These are phyloP conservation scores for Eidolon helvum DNA, from an alignment of 2,113 vertebrate species.

Conservation along the genomic window DNA sequence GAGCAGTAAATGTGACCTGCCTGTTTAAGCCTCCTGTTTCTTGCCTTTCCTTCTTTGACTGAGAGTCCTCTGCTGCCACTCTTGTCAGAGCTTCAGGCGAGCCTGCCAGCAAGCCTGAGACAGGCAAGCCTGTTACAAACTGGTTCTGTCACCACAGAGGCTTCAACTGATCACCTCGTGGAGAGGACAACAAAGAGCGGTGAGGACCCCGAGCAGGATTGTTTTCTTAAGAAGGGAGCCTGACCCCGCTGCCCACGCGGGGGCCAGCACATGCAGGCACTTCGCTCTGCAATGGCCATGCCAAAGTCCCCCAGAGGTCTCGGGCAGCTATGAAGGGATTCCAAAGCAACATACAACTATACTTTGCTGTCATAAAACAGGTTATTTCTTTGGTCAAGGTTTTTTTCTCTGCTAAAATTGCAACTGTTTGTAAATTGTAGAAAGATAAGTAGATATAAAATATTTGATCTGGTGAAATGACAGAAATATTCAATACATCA, in stretches of 20 bases:
- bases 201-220: conserved; percentile 57
- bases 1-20: conserved; percentile 33
- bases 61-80: conserved; percentile 29
- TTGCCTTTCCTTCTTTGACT: conserved; percentile 35
- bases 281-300: neutral
- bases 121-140: conserved; percentile 81
- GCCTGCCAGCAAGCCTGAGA: conserved; percentile 80
- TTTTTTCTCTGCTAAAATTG: neutral
- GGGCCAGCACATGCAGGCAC: conserved; percentile 45
- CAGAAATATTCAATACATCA: neutral
- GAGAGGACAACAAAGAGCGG: conserved; percentile 76
- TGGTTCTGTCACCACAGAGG: conserved; percentile 79
- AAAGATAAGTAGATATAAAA: neutral
- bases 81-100: conserved; percentile 67
- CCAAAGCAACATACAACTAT: neutral
- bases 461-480: neutral
- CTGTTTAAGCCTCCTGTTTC: conserved; percentile 34
- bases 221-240: conserved; percentile 66
- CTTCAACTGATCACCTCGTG: conserved; percentile 80
- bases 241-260: neutral
- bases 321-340: neutral
- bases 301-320: neutral
- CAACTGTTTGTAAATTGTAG: neutral
- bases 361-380: neutral
- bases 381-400: neutral